Percentiles rank a stretch among this genome's conserved stretches.
Conservation (phyloP, 2,797 vertebrate genomes). For the Yasuhikotakia modesta region DNA sequence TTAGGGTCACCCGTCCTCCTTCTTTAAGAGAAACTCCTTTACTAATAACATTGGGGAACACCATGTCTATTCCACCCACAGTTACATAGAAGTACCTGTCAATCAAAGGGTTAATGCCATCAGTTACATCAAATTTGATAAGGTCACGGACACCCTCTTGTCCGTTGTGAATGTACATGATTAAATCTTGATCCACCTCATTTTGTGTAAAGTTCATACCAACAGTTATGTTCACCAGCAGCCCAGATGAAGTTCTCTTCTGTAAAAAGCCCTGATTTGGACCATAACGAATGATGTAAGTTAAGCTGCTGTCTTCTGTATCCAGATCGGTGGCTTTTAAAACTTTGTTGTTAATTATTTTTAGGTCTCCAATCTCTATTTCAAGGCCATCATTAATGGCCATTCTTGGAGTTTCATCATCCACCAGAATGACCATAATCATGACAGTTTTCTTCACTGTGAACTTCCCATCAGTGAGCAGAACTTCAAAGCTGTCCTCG, state of each 20-base stretch:
- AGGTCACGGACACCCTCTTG: conserved; percentile 91
- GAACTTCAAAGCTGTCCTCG: conserved; percentile 86
- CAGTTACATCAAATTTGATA: conserved; percentile 96
- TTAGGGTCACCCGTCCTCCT: conserved; percentile 90
- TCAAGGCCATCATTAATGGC: conserved; percentile 93
- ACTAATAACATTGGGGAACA: conserved; percentile 92
- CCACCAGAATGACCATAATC: conserved; percentile 90
- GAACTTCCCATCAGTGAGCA: conserved; percentile 89
- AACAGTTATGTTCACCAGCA: conserved; percentile 83
- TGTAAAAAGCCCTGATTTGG: conserved; percentile 88
- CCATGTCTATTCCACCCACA: conserved; percentile 87
- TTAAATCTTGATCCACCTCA: conserved; percentile 87
- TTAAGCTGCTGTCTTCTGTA: conserved; percentile 87
- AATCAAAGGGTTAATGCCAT: conserved; percentile 91
- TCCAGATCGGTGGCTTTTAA: conserved; percentile 95
- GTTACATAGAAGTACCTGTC: conserved; percentile 97
- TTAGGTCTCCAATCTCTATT: conserved; percentile 87
- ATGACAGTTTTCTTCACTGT: conserved; percentile 79
- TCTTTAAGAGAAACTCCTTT: conserved; percentile 96
- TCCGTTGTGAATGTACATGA: conserved; percentile 87
- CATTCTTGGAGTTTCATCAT: conserved; percentile 96
- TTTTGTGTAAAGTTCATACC: conserved; percentile 96
- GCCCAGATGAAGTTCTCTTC: conserved; percentile 72
- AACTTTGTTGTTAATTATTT: conserved; percentile 82
- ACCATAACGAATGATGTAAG: conserved; percentile 86